Percentiles rank a stretch among this genome's conserved stretches.
Conservation (phyloP, 2,797 vertebrate genomes). For the Gallinago nigripennis region DNA sequence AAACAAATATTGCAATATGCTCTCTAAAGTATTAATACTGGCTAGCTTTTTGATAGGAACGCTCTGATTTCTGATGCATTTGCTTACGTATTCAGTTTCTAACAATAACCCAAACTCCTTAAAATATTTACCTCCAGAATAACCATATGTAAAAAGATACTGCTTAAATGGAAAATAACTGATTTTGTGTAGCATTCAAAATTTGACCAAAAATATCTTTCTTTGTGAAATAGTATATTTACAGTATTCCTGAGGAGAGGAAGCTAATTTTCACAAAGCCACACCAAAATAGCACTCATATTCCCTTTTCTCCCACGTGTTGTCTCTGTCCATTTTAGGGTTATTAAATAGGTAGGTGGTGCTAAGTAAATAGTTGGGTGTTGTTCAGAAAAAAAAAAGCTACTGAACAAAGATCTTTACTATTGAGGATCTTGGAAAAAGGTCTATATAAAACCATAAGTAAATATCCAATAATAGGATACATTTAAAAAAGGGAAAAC, state of each 20-base stretch:
- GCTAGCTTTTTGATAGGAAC: neutral
- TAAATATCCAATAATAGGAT: neutral
- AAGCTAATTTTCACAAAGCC: neutral
- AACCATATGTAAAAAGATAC: neutral
- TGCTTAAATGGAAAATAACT: neutral
- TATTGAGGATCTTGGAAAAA: neutral
- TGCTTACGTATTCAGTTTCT: neutral
- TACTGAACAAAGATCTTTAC: neutral
- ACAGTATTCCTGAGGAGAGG: neutral
- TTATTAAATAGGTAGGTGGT: neutral
- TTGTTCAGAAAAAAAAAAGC: neutral
- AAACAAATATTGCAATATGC: rapidly evolving
- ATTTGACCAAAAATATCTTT: neutral
- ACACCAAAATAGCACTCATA: neutral
- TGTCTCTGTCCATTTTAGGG: neutral
- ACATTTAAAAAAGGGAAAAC: neutral
- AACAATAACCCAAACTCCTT: neutral
- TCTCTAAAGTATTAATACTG: neutral
- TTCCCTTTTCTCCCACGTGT: neutral
- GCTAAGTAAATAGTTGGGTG: neutral
- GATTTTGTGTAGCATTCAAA: neutral
- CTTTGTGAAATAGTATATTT: neutral
- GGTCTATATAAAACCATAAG: rapidly evolving
- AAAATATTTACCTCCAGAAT: neutral
- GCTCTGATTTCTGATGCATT: neutral